phyloP scores from a whole-genome alignment of 64 coral and sea anemone genomes.

The Actinia tenebrosa region DNA sequence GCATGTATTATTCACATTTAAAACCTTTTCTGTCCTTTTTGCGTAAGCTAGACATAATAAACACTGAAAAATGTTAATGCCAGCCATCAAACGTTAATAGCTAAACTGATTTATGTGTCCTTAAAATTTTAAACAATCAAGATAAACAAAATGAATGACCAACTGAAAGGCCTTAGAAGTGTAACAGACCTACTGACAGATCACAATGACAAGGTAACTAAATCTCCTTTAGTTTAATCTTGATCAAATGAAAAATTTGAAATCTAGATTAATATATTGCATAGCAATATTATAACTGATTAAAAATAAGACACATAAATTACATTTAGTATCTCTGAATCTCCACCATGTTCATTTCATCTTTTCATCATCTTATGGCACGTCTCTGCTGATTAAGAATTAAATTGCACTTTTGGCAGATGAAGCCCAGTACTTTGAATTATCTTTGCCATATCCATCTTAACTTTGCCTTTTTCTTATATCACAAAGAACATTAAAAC shows the following conservation, averaged over 20 bases:
- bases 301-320: no score
- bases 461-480: no score
- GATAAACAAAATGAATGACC: conserved; percentile 53
- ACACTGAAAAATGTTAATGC: not conserved
- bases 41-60: no score
- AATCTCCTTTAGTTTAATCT: not conserved
- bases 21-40: no score
- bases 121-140: conserved; percentile 19
- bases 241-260: no score
- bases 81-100: not conserved
- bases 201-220: conserved; percentile 73
- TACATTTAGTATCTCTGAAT: not conserved
- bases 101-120: not conserved
- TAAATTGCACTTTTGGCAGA: not conserved
- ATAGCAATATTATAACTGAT: no score
- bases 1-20: no score
- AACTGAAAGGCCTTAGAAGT: conserved; percentile 66
- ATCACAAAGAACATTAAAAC: no score
- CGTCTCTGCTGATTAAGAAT: not conserved
- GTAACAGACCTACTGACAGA: conserved; percentile 42
- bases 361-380: not conserved
- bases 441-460: no score
- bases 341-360: not conserved
- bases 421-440: not conserved
- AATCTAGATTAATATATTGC: no score